These are phyloP conservation scores for Neuroterus valhalla DNA, from an alignment of 1,140 invertebrate species.

Conservation along the genomic window DNA sequence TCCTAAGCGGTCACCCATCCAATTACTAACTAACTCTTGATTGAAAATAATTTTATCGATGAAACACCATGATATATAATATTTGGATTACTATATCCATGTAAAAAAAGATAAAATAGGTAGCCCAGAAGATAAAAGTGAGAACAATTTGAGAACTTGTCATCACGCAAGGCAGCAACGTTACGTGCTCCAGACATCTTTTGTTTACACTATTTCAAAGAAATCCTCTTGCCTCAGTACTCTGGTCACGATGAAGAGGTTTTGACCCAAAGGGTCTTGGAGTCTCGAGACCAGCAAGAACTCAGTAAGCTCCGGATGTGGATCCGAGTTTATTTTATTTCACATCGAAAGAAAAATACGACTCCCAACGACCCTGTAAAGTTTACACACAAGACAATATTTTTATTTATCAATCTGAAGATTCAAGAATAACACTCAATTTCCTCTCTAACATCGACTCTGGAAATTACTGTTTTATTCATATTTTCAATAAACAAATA, in stretches of 20 bases:
- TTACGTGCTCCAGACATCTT: neutral
- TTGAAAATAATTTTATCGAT: no score
- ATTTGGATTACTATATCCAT: neutral
- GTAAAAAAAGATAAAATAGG: neutral
- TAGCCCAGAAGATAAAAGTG: neutral
- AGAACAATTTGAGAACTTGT: neutral
- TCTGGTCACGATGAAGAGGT: neutral
- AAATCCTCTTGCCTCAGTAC: neutral
- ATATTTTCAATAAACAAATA: no score
- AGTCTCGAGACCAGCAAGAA: neutral
- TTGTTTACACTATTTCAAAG: conserved; percentile 8
- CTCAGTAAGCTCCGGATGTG: conserved; percentile 11
- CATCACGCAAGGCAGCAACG: neutral
- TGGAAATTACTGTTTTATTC: no score
- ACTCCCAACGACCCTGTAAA: neutral
- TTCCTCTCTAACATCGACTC: no score
- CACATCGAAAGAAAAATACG: conserved; percentile 17
- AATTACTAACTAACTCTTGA: no score
- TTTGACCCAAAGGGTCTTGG: neutral
- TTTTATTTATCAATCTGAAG: neutral
- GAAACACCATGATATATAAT: no score
- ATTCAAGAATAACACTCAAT: no score
- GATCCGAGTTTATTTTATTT: conserved; percentile 16
- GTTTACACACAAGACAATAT: neutral
- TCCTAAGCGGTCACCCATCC: no score